Base-by-base conservation (phyloP, 2,797 vertebrate species). In the Acanthopagrus latus region DNA sequence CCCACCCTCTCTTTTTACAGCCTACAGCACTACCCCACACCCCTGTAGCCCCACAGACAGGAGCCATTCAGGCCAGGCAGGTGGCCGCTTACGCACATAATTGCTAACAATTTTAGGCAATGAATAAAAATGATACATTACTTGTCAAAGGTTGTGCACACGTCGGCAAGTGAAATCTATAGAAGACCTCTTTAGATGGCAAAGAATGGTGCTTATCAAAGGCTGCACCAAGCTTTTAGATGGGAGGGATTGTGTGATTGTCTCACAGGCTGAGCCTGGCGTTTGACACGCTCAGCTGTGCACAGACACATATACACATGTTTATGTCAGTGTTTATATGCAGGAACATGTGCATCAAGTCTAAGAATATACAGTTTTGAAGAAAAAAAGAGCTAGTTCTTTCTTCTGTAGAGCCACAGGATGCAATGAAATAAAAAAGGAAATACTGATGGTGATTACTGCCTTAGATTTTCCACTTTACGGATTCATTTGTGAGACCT, bases 41-140 rank as follows among this genome's bases (percentile, higher is more conserved):
- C 89, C 88, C 96, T 95, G 95, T 86, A 89, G 87, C 89, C 97
- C 96, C 94, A 96, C 96, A 96, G 97, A 97, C 97, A 96, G 97
- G 96, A 97, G 95, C 97, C 97, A 98, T 99, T 99, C 98, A 99
- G 97, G 96, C 97, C 96, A 98, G 97, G 98, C 98, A 99, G 98
- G 98, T 99, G 98, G 98, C 97, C 97, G 97, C 96, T 99, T 98
- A 98, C 97, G 95, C 97, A 97, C 96, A 97, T 99, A 99, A 99
- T 99, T 99, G 97, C 98, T 96, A 97, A 99, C 98, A 99, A 99
- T 99, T 99, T 99, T 97, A 97, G 97, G 97, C 97, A 98, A 99
- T 99, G 98, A 99, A 99, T 99, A 99, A 99, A 99, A 99, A 99
- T 99, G 97, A 98, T 98, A 98, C 97, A 99, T 99, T 99, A 97